Evolutionary conservation across 2,797 vertebrate genomes (phyloP).

Genomic region (Odontamblyopus lacepedii): DNA sequence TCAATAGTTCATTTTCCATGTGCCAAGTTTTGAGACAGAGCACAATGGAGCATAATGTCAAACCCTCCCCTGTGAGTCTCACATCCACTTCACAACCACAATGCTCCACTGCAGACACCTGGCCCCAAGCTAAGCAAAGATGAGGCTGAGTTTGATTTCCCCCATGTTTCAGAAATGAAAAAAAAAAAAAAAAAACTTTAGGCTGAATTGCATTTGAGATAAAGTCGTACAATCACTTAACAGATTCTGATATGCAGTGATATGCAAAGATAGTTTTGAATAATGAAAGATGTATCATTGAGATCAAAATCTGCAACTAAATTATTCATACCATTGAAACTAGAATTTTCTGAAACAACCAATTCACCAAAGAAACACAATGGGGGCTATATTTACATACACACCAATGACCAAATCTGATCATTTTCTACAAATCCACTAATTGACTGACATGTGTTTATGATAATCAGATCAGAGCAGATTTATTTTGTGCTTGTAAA

Average conservation of each 20-base stretch:
- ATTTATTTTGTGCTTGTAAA: too few species aligned
- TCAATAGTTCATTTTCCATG: slow-evolving; percentile 12
- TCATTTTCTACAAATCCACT: too few species aligned
- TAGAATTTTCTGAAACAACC: not conserved
- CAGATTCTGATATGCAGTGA: not conserved
- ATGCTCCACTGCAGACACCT: slow-evolving; percentile 20
- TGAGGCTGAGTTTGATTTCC: slow-evolving; percentile 18
- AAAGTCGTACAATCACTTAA: not conserved
- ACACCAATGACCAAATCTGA: too few species aligned
- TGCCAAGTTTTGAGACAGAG: slow-evolving; percentile 9
- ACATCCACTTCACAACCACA: slow-evolving; percentile 30
- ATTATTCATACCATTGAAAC: not conserved
- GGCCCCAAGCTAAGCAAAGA: slow-evolving; percentile 20
- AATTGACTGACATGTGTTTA: too few species aligned
- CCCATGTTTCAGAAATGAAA: not conserved
- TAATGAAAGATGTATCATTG: not conserved
- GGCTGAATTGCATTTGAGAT: not conserved
- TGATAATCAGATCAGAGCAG: too few species aligned
- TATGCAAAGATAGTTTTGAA: not conserved
- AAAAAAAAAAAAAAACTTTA: not conserved
- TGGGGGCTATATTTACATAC: too few species aligned
- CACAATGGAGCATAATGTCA: slow-evolving; percentile 16
- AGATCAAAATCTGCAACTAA: not conserved
- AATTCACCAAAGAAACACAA: not conserved
- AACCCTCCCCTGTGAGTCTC: slow-evolving; percentile 22